Evolutionary conservation across 37 sponge, comb jelly and placozoan genomes (phyloP), one percentile per base, ranked within the genome.

Genomic region (Amphimedon queenslandica): DNA sequence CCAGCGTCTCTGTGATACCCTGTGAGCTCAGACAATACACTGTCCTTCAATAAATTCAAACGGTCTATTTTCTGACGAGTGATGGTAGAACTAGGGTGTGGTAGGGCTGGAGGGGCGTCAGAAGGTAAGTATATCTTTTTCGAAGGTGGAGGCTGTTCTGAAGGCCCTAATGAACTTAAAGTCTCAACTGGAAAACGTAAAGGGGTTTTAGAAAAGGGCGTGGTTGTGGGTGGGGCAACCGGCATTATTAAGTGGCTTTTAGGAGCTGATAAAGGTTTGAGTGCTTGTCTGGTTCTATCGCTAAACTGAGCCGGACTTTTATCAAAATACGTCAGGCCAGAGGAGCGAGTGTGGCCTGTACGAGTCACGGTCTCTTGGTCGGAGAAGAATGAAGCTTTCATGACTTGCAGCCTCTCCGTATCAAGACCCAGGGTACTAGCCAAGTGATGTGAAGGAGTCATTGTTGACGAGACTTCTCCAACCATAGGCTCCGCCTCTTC

Each of bases 341-440:
- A n/a, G 8, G 8, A 8, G 13, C 8, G 8, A 18, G 53, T 18
- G 13, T 8, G 13, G 13, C 53, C 53, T 30, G 51, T 47, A 6
- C 28, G 42, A 27, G 29, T 20, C 18, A 29, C 37, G 28, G 56
- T 4, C 55, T 70, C 73, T 24, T 23, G 66, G 3, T 53, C 70
- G 11, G 41, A 35, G 73, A 93, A 93, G 81, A 93, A 90, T 8
- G 94, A 93, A 0, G 90, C 94, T 66, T 93, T 93, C 94, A 93
- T 93, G 34, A 93, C 76, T 42, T 93, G 94, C n/a, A 93, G 42
- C 24, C 68, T 63, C 39, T 87, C 85, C 0, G 88, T 63, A 70
- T 63, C 84, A 11, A 88, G 29, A 5, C 85, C 88, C 41, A 74
- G 75, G 18, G 72, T 34, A 11, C 55, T 29, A 10, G 77, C 80